Conservation (phyloP, 2,797 vertebrate genomes). For the Nasua narica region DNA sequence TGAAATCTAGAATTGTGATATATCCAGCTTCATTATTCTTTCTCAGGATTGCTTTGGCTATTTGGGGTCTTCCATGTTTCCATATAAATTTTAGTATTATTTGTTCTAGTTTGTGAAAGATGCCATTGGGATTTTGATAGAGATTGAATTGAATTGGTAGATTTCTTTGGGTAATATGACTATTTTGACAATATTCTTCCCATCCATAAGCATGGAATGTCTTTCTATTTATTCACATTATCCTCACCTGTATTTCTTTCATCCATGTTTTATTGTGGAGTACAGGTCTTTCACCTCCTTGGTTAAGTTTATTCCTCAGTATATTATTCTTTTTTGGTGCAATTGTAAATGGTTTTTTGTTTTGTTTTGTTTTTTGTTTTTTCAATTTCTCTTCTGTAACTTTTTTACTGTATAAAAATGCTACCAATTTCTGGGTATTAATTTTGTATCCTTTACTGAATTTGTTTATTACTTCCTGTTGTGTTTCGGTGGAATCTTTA, state of each 20-base stretch:
- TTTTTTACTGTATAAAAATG: background rate
- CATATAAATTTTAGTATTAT: background rate
- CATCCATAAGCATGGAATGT: background rate
- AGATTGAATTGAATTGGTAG: background rate
- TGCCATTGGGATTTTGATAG: background rate
- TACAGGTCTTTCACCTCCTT: background rate
- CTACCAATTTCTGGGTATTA: background rate
- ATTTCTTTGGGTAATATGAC: background rate
- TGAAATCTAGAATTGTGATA: background rate
- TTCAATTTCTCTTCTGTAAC: background rate
- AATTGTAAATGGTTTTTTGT: background rate
- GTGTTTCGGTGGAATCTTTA: background rate
- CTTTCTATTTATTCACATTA: background rate
- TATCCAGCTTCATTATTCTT: background rate
- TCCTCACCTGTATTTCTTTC: background rate
- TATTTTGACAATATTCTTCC: background rate
- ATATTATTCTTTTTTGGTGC: background rate
- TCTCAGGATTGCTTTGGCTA: background rate
- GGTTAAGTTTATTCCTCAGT: background rate
- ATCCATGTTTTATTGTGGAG: background rate
- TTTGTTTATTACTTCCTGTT: background rate
- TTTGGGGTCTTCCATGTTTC: background rate
- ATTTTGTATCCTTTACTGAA: background rate
- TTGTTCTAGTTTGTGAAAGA: background rate
- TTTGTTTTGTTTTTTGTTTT: background rate